These are phyloP conservation scores for Thaumatotibia leucotreta DNA, from an alignment of 1,140 invertebrate genomes.

Conservation along the genomic window DNA sequence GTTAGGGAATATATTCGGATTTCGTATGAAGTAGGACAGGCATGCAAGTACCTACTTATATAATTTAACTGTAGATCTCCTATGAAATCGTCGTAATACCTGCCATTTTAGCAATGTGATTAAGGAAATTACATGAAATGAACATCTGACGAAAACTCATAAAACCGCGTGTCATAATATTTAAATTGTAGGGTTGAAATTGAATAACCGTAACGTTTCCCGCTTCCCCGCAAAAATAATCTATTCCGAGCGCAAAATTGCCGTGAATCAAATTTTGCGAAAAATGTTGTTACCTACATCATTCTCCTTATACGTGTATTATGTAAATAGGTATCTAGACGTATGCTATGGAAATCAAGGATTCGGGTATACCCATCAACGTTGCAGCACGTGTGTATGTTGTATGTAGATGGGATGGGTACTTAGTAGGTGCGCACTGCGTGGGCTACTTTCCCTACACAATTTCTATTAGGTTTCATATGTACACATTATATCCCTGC, in stretches of 20 bases:
- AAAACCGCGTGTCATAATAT: constrained; percentile 23
- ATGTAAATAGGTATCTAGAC: constrained; percentile 25
- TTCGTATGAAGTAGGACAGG: too few species aligned
- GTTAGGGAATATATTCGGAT: too few species aligned
- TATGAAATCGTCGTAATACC: neutral
- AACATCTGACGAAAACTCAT: constrained; percentile 3
- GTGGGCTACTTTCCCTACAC: too few species aligned
- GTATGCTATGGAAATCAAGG: constrained; percentile 26
- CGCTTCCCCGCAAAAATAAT: constrained; percentile 37
- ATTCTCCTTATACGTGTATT: constrained; percentile 31
- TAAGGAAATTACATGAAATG: neutral
- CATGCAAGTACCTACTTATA: too few species aligned
- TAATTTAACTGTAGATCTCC: neutral
- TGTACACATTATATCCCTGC: too few species aligned
- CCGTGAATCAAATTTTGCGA: constrained; percentile 49
- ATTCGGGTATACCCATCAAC: neutral
- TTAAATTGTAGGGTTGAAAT: constrained; percentile 32
- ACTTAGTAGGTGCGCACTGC: too few species aligned
- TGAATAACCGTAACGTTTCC: constrained; percentile 35
- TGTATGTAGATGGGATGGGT: too few species aligned
- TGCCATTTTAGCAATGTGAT: neutral
- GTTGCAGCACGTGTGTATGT: neutral
- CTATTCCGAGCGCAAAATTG: constrained; percentile 41
- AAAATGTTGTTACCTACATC: constrained; percentile 46
- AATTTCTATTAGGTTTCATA: too few species aligned